phyloP scores from a whole-genome alignment of 2,797 vertebrate species.

The Petrocephalus schoutedeni region DNA sequence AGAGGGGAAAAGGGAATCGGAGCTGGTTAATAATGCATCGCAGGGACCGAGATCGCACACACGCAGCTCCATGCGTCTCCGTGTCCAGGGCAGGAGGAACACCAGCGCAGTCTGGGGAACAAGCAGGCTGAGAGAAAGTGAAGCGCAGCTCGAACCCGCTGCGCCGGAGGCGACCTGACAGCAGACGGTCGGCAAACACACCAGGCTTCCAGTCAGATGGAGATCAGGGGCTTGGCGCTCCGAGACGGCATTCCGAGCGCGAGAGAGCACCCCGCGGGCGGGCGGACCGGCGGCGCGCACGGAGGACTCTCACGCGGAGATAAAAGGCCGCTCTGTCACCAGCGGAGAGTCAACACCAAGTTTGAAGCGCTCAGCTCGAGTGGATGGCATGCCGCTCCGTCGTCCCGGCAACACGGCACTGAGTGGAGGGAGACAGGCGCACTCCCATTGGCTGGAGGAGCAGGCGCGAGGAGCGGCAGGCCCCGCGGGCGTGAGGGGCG shows the following conservation, averaged over 20 bases:
- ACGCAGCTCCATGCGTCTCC: not conserved
- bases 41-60: not conserved
- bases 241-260: not conserved
- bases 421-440: conserved; percentile 69
- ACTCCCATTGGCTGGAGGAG: conserved; percentile 62
- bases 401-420: conserved; percentile 72
- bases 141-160: not conserved
- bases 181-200: not conserved
- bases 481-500: conserved; percentile 52
- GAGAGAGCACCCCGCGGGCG: not conserved
- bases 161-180: too few relatives aligned
- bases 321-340: conserved; percentile 43
- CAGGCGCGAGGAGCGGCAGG: conserved; percentile 48
- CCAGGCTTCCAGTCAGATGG: not conserved
- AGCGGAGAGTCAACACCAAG: conserved; percentile 59
- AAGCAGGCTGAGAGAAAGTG: not conserved
- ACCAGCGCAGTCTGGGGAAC: not conserved
- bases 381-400: conserved; percentile 71
- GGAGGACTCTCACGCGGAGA: conserved; percentile 15
- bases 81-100: not conserved
- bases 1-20: conserved; percentile 14
- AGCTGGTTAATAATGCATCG: not conserved
- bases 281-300: not conserved
- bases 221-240: not conserved
- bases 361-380: conserved; percentile 63